A percentile compares a stretch with the other conserved stretches of the same genome.
Conservation (phyloP, 2,888 invertebrate species). For the Synanthedon myopaeformis region DNA sequence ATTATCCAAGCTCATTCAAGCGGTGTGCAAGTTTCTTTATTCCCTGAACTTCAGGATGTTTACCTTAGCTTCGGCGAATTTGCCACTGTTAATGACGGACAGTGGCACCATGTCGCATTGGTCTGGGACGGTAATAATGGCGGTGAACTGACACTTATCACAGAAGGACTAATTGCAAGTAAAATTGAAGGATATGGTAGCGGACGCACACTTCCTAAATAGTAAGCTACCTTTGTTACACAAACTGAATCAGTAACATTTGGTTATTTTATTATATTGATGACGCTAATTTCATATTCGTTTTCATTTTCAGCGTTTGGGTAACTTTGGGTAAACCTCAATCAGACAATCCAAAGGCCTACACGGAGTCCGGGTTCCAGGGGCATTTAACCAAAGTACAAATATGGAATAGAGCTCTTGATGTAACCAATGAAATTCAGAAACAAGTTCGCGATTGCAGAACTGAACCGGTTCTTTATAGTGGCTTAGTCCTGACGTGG, state of each 20-base stretch:
- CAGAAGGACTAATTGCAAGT: conserved; percentile 96
- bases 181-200: conserved; percentile 90
- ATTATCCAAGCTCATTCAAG: conserved; percentile 92
- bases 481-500: conserved; percentile 89
- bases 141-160: conserved; percentile 89
- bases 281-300: not conserved
- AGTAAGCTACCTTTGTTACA: conserved; percentile 68
- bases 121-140: conserved; percentile 93
- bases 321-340: conserved; percentile 91
- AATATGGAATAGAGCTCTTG: conserved; percentile 92
- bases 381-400: conserved; percentile 95
- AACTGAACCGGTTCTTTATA: conserved; percentile 90
- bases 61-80: conserved; percentile 92
- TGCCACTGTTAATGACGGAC: conserved; percentile 94
- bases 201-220: conserved; percentile 83
- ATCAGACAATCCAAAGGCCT: conserved; percentile 82
- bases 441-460: conserved; percentile 94
- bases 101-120: conserved; percentile 95
- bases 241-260: too few relatives aligned
- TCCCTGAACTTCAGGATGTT: conserved; percentile 88
- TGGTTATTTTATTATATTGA: not conserved
- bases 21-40: conserved; percentile 91
- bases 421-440: conserved; percentile 92
- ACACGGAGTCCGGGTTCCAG: conserved; percentile 93
- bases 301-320: conserved; percentile 79